Conservation (phyloP, 2,113 vertebrate genomes). For the Aix galericulata region DNA sequence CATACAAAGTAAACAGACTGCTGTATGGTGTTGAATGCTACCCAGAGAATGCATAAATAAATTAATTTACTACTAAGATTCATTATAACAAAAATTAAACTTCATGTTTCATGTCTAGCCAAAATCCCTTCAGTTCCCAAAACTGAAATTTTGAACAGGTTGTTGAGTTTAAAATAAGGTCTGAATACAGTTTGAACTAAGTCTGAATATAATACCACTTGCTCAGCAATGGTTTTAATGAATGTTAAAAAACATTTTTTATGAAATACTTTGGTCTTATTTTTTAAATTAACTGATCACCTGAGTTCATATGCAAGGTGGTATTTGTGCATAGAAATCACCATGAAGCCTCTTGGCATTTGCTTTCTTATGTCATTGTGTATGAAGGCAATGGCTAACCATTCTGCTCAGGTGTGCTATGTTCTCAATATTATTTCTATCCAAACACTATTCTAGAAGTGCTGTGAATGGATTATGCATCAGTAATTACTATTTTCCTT, state of each 20-base stretch:
- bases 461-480: not conserved
- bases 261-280: not conserved
- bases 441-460: not conserved
- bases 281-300: not conserved
- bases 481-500: not conserved
- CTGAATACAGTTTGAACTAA: not conserved
- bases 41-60: not conserved
- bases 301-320: not conserved
- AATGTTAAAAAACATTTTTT: not conserved
- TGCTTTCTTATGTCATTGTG: not conserved
- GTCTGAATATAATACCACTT: not conserved
- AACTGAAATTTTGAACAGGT: not conserved
- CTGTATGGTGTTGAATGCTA: not conserved
- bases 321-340: not conserved
- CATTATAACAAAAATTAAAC: not conserved
- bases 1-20: not conserved
- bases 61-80: not conserved
- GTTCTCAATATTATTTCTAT: not conserved
- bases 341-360: not conserved
- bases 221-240: not conserved
- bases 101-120: not conserved
- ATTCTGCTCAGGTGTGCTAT: not conserved
- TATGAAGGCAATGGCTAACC: rapidly evolving
- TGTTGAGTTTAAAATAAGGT: not conserved
- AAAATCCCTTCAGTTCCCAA: not conserved